Conservation (phyloP, 2,113 vertebrate species). For the Istiophorus platypterus region DNA sequence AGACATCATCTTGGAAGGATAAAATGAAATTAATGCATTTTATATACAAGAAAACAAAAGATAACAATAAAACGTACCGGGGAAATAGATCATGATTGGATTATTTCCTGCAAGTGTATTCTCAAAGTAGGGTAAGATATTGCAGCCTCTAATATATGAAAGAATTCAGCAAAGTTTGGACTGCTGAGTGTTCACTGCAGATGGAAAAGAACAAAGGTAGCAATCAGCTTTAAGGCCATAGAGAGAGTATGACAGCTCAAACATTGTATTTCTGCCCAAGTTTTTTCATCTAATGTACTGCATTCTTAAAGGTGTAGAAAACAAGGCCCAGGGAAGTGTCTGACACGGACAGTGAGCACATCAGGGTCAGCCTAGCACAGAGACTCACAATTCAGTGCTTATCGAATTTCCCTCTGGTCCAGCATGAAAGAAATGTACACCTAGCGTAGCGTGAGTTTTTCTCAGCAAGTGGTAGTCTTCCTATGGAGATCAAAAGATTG, state of each 20-base stretch:
- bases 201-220: slow-evolving; percentile 60
- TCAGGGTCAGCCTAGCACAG: slow-evolving; percentile 47
- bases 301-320: slow-evolving; percentile 65
- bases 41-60: slow-evolving; percentile 64
- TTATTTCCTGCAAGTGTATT: slow-evolving; percentile 70
- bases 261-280: slow-evolving; percentile 45
- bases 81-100: slow-evolving; percentile 71
- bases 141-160: slow-evolving; percentile 64
- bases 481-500: slow-evolving; percentile 73
- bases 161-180: slow-evolving; percentile 62
- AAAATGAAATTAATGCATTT: slow-evolving; percentile 66
- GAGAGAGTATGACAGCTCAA: slow-evolving; percentile 53
- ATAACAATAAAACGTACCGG: slow-evolving; percentile 68
- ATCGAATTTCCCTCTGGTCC: slow-evolving; percentile 69
- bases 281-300: slow-evolving; percentile 55
- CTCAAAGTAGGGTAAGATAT: slow-evolving; percentile 60
- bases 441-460: slow-evolving; percentile 60
- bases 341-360: slow-evolving; percentile 63
- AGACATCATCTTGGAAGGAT: slow-evolving; percentile 58
- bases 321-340: slow-evolving; percentile 44
- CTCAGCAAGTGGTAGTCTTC: slow-evolving; percentile 69
- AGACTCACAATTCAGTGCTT: slow-evolving; percentile 64
- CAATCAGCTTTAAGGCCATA: slow-evolving; percentile 58
- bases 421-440: slow-evolving; percentile 61
- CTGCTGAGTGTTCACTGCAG: slow-evolving; percentile 52